These are phyloP conservation scores for Pimephales promelas DNA, from an alignment of 2,113 vertebrate species.

Conservation along the genomic window DNA sequence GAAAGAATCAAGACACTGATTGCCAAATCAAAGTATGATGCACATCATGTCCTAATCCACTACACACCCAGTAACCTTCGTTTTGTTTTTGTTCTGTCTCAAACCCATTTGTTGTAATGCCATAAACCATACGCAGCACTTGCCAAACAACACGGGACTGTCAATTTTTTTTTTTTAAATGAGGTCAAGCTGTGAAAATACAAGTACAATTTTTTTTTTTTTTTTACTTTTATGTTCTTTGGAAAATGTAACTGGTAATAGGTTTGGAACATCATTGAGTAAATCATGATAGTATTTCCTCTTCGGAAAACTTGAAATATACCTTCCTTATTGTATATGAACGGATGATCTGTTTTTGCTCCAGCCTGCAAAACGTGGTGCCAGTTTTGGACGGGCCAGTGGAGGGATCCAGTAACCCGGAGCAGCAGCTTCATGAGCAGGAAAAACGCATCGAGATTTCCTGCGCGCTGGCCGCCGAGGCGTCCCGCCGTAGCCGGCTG, in stretches of 20 bases:
- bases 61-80: not conserved
- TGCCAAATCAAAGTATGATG: slow-evolving; percentile 92
- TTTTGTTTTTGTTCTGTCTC: not conserved
- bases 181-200: not conserved
- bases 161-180: not conserved
- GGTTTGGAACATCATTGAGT: not conserved
- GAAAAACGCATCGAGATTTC: slow-evolving; percentile 98
- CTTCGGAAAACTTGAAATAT: not conserved
- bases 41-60: not conserved
- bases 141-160: not conserved
- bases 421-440: slow-evolving; percentile 92
- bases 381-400: slow-evolving; percentile 85
- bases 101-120: not conserved
- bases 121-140: not conserved
- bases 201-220: too few relatives aligned
- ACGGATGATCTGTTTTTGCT: not conserved
- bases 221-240: not conserved
- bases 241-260: not conserved
- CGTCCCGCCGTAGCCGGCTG: slow-evolving; percentile 91
- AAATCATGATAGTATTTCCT: not conserved
- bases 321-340: not conserved
- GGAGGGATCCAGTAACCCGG: slow-evolving; percentile 80
- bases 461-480: slow-evolving; percentile 91
- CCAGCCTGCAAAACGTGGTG: slow-evolving; percentile 92
- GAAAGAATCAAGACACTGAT: slow-evolving; percentile 96